Evolutionary conservation across 2,888 invertebrate species (phyloP).

Genomic region (Himalopsyche kuldschensis): DNA sequence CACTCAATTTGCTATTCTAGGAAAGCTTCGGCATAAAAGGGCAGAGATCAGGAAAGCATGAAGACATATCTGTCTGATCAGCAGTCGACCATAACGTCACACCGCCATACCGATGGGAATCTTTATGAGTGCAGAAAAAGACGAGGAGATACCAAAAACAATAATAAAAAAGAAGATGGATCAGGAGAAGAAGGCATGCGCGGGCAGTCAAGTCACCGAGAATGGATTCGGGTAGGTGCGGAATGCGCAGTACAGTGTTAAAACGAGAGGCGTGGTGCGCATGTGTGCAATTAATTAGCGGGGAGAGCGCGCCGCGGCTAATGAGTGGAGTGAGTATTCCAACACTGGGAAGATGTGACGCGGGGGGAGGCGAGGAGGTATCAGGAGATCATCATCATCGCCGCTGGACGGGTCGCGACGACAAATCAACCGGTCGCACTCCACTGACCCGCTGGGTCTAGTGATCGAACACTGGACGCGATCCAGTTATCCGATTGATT

Average conservation of each 20-base stretch:
- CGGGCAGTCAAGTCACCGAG: neutral
- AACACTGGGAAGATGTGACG: neutral
- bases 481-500: neutral
- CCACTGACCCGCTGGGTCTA: neutral
- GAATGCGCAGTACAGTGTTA: slow-evolving; percentile 26
- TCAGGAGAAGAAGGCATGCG: neutral
- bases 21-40: neutral
- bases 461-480: neutral
- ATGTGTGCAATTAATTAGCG: slow-evolving; percentile 34
- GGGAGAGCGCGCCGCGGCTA: slow-evolving; percentile 17
- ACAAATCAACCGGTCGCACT: neutral
- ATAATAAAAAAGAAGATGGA: neutral
- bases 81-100: neutral
- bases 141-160: neutral
- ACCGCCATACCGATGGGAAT: slow-evolving; percentile 16
- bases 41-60: neutral
- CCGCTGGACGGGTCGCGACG: neutral
- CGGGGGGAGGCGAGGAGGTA: neutral
- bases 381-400: neutral
- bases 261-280: slow-evolving; percentile 35
- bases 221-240: neutral
- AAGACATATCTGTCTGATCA: neutral
- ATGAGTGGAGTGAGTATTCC: slow-evolving; percentile 10
- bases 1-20: neutral
- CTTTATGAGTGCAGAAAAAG: slow-evolving; percentile 28